A percentile compares a stretch with the other conserved stretches of the same genome.
Conservation (phyloP, 2,888 invertebrate species). For the Globia sparganii region DNA sequence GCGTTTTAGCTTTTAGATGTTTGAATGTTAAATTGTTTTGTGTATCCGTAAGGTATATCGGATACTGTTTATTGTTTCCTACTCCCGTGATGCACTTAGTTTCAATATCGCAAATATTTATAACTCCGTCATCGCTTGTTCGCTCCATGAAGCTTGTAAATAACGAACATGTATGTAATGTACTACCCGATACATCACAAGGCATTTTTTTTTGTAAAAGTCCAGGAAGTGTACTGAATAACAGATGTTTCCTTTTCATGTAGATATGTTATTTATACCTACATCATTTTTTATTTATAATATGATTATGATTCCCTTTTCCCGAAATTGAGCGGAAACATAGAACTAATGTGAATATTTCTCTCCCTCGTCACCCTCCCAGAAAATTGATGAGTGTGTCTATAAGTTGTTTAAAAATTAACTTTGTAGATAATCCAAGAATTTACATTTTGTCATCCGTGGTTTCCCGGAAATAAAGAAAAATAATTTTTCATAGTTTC, state of each 20-base stretch:
- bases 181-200: conserved; percentile 39
- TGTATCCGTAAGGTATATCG: conserved; percentile 45
- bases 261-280: conserved; percentile 68
- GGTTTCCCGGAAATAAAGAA: conserved; percentile 1
- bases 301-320: conserved; percentile 70
- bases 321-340: conserved; percentile 75
- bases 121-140: conserved; percentile 53
- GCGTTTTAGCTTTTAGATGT: conserved; percentile 45
- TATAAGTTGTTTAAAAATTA: conserved; percentile 45
- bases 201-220: conserved; percentile 55
- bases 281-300: conserved; percentile 61
- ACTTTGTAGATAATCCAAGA: conserved; percentile 31
- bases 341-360: conserved; percentile 70
- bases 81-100: conserved; percentile 56
- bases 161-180: conserved; percentile 46
- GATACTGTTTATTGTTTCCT: conserved; percentile 65
- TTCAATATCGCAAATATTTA: conserved; percentile 64
- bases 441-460: conserved; percentile 36
- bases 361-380: conserved; percentile 68
- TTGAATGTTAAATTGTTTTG: conserved; percentile 42
- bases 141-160: conserved; percentile 43
- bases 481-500: background rate
- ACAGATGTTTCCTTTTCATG: conserved; percentile 77
- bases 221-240: conserved; percentile 66
- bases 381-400: conserved; percentile 57